phyloP scores from a whole-genome alignment of 2,113 vertebrate genomes.

The Pseudopodoces humilis region DNA sequence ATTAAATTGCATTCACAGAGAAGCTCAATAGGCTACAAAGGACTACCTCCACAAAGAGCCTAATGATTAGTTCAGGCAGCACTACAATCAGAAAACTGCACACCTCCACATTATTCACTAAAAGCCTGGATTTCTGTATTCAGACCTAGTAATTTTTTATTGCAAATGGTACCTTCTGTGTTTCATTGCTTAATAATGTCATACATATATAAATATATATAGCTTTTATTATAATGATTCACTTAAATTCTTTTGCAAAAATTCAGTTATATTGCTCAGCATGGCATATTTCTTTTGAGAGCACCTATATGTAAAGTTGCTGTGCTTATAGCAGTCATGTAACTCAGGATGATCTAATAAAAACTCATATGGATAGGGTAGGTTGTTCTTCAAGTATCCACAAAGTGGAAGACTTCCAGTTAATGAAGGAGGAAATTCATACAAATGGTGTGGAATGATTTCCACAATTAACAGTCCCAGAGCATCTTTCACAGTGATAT shows the following conservation, averaged over 20 bases:
- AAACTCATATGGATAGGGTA: background rate
- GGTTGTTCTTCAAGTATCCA: background rate
- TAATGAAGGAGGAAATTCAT: conserved; percentile 16
- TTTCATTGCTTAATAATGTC: background rate
- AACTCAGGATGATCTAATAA: background rate
- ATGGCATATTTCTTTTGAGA: background rate
- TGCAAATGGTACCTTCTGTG: background rate
- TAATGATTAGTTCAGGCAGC: background rate
- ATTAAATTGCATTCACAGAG: background rate
- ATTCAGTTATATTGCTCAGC: background rate
- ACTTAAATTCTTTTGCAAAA: background rate
- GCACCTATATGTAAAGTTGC: background rate
- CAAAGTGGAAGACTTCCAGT: background rate
- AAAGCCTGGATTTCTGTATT: background rate
- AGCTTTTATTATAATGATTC: background rate
- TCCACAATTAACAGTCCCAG: background rate
- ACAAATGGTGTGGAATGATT: background rate
- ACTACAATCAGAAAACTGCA: background rate
- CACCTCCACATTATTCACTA: background rate
- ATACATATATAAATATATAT: background rate
- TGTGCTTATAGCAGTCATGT: background rate
- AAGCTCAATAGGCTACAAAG: background rate
- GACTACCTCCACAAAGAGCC: background rate
- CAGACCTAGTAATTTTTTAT: background rate
- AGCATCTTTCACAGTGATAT: background rate